Percentiles rank a stretch among this genome's conserved stretches.
Evolutionary conservation across 2,797 vertebrate species (phyloP).

Genomic region (Anabas testudineus): DNA sequence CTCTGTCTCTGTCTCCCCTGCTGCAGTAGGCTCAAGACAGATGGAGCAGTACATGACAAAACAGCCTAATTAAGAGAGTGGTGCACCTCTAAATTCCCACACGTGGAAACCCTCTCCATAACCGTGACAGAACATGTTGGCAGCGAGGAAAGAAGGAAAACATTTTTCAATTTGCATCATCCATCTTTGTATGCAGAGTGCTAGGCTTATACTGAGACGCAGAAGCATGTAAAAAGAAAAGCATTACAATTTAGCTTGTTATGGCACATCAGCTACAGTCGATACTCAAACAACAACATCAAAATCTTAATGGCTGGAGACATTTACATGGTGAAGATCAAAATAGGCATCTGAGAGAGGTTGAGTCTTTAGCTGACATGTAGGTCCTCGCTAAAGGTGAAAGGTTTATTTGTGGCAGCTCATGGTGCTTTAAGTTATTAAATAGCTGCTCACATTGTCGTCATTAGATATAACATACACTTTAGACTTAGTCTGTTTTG

Average conservation of each 20-base stretch:
- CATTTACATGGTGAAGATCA: conserved; percentile 25
- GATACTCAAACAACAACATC: conserved; percentile 32
- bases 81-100: conserved; percentile 76
- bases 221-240: conserved; percentile 44
- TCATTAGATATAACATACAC: not conserved
- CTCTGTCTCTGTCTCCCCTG: conserved; percentile 40
- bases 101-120: conserved; percentile 61
- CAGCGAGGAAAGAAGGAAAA: conserved; percentile 41
- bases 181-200: conserved; percentile 53
- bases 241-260: conserved; percentile 44
- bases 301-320: conserved; percentile 49
- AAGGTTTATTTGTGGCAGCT: conserved; percentile 12
- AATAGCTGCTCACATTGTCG: conserved; percentile 6
- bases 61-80: conserved; percentile 79
- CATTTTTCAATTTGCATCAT: conserved; percentile 62
- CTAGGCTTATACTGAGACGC: conserved; percentile 24
- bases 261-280: conserved; percentile 25
- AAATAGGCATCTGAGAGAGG: conserved; percentile 11
- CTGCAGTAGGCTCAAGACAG: conserved; percentile 68
- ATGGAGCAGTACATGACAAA: conserved; percentile 76
- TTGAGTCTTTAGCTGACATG: not conserved
- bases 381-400: not conserved
- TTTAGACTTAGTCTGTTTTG: not conserved
- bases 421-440: not conserved
- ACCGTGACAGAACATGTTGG: conserved; percentile 61